Conservation (phyloP, 2,113 vertebrate genomes). For the Lasiurus cinereus region DNA sequence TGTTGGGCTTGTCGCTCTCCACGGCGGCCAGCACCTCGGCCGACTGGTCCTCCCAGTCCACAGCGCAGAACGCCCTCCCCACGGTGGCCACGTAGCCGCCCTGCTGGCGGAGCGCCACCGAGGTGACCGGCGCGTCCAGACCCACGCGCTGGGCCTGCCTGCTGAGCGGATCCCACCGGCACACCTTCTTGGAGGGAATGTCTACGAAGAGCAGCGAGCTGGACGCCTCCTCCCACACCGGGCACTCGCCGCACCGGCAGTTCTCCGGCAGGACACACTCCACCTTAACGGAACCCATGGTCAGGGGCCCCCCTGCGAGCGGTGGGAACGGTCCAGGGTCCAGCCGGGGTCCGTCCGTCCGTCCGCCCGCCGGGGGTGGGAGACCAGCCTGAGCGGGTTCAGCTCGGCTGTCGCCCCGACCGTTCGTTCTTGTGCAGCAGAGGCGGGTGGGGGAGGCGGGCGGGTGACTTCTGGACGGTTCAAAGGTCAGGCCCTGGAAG, state of each 20-base stretch:
- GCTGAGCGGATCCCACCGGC: constrained; percentile 90
- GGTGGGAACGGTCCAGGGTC: too few species aligned
- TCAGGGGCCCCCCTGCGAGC: background rate
- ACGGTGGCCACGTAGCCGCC: constrained; percentile 91
- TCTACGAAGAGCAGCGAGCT: constrained; percentile 92
- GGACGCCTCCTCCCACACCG: constrained; percentile 94
- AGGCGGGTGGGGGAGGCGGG: background rate
- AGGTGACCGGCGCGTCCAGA: constrained; percentile 90
- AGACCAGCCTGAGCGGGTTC: background rate
- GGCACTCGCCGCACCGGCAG: constrained; percentile 91
- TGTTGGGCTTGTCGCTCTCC: constrained; percentile 90
- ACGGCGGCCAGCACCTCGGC: constrained; percentile 84
- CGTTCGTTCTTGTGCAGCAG: background rate
- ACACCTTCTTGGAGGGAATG: constrained; percentile 90
- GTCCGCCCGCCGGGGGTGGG: too few species aligned
- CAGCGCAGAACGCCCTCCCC: constrained; percentile 90
- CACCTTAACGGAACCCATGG: constrained; percentile 92
- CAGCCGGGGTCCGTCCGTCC: too few species aligned
- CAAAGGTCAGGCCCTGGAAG: background rate
- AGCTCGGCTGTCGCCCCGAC: background rate
- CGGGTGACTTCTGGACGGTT: background rate
- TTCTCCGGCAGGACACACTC: constrained; percentile 88
- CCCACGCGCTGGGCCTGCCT: constrained; percentile 85
- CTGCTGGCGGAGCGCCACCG: constrained; percentile 87
- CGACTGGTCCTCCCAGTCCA: constrained; percentile 90